Evolutionary conservation across 2,888 invertebrate species (phyloP).

Genomic region (Ophioninae sp.): DNA sequence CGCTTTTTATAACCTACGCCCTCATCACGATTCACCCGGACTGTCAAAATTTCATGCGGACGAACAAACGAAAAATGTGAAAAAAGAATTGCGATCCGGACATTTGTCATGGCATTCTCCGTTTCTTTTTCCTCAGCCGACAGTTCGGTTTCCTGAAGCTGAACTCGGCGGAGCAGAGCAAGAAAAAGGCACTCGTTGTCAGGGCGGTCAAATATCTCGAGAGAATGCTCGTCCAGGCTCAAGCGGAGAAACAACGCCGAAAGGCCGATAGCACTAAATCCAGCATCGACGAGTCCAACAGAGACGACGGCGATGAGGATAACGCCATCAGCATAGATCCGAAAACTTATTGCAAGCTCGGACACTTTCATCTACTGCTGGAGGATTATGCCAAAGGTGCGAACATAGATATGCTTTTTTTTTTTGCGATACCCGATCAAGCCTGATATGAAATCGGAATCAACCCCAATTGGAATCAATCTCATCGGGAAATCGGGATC

Average conservation of each 20-base stretch:
- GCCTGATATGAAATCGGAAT: too few species aligned
- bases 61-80: background rate
- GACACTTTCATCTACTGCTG: constrained; percentile 95
- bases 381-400: constrained; percentile 97
- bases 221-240: constrained; percentile 91
- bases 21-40: constrained; percentile 8
- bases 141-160: constrained; percentile 95
- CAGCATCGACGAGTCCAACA: constrained; percentile 69
- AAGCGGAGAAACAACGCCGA: constrained; percentile 83
- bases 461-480: too few species aligned
- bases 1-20: constrained; percentile 45
- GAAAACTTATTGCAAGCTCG: constrained; percentile 95
- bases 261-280: constrained; percentile 78
- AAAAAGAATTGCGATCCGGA: background rate
- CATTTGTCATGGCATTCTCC: background rate
- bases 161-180: constrained; percentile 89
- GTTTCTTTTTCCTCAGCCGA: constrained; percentile 85
- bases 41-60: background rate
- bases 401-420: background rate
- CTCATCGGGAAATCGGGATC: too few species aligned
- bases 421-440: background rate
- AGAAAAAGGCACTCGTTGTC: constrained; percentile 90
- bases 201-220: constrained; percentile 93
- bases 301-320: constrained; percentile 80
- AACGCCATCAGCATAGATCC: constrained; percentile 91